A percentile compares a stretch with the other conserved stretches of the same genome.
These are phyloP conservation scores for Tympanoctomys barrerae DNA, from an alignment of 2,797 vertebrate species.

Conservation along the genomic window DNA sequence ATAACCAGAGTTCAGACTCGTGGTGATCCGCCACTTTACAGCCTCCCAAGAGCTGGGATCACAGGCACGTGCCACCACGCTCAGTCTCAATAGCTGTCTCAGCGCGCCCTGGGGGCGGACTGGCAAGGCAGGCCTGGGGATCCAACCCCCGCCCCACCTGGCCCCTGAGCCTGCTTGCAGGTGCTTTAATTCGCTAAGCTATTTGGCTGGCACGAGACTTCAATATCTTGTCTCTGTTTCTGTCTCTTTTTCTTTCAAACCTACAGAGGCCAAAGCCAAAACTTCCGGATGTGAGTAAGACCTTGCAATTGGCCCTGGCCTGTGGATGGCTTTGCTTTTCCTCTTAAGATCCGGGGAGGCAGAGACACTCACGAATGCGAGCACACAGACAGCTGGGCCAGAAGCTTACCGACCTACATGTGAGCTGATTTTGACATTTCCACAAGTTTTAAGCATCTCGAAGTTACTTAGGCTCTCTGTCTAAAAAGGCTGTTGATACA, in stretches of 20 bases:
- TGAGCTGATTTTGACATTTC: background rate
- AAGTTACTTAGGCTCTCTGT: background rate
- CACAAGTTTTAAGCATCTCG: background rate
- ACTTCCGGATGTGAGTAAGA: slow-evolving; percentile 55
- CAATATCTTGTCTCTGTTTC: background rate
- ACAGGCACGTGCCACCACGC: too few species aligned
- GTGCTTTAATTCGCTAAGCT: too few species aligned
- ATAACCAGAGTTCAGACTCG: too few species aligned
- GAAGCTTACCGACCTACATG: background rate
- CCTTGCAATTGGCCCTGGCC: slow-evolving; percentile 53
- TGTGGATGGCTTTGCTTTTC: slow-evolving; percentile 42
- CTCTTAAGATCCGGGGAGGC: slow-evolving; percentile 37
- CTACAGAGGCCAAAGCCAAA: background rate
- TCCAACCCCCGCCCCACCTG: too few species aligned
- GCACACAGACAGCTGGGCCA: slow-evolving; percentile 35
- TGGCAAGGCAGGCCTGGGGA: too few species aligned
- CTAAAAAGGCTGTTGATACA: background rate
- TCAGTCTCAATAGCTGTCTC: too few species aligned
- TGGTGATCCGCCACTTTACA: too few species aligned
- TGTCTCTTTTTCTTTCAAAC: background rate
- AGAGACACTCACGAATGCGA: background rate
- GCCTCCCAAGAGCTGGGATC: too few species aligned
- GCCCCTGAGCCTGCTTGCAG: too few species aligned
- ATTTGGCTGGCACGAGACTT: too few species aligned
- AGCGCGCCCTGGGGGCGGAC: too few species aligned